phyloP scores from a whole-genome alignment of 2,888 invertebrate genomes.

The Phaedon cochleariae region DNA sequence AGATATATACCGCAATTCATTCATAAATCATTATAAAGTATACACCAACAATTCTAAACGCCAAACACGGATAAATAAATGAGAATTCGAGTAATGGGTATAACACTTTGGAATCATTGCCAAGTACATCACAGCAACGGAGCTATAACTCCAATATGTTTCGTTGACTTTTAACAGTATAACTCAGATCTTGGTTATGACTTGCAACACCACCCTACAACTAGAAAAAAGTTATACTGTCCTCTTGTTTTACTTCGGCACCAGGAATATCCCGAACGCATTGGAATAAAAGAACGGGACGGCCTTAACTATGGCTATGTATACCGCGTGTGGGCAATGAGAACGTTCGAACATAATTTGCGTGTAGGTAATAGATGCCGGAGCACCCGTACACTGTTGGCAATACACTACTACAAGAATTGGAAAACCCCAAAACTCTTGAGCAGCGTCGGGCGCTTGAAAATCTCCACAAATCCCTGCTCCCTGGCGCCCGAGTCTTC shows the following conservation, averaged over 20 bases:
- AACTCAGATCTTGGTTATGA: slow-evolving; percentile 65
- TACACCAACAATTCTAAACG: too few relatives aligned
- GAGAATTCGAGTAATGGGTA: too few relatives aligned
- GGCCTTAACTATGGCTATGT: slow-evolving; percentile 53
- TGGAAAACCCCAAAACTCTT: too few relatives aligned
- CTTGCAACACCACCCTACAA: slow-evolving; percentile 66
- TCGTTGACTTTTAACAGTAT: slow-evolving; percentile 64
- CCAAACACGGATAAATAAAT: too few relatives aligned
- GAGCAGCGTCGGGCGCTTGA: too few relatives aligned
- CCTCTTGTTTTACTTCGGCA: slow-evolving; percentile 61
- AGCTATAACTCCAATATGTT: slow-evolving; percentile 58
- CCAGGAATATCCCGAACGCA: slow-evolving; percentile 49
- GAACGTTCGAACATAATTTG: slow-evolving; percentile 54
- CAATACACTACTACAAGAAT: too few relatives aligned
- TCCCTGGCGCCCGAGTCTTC: too few relatives aligned
- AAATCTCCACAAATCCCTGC: too few relatives aligned
- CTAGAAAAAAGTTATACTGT: slow-evolving; percentile 70
- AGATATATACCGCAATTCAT: too few relatives aligned
- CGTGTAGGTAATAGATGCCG: slow-evolving; percentile 57
- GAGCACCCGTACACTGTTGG: slow-evolving; percentile 57
- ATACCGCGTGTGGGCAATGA: slow-evolving; percentile 47
- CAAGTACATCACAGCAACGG: slow-evolving; percentile 51
- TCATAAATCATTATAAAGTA: too few relatives aligned
- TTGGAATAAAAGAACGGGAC: slow-evolving; percentile 52
- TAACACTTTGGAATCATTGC: too few relatives aligned